phyloP scores from a whole-genome alignment of 2,888 invertebrate species.

The Apocheima hispidaria region DNA sequence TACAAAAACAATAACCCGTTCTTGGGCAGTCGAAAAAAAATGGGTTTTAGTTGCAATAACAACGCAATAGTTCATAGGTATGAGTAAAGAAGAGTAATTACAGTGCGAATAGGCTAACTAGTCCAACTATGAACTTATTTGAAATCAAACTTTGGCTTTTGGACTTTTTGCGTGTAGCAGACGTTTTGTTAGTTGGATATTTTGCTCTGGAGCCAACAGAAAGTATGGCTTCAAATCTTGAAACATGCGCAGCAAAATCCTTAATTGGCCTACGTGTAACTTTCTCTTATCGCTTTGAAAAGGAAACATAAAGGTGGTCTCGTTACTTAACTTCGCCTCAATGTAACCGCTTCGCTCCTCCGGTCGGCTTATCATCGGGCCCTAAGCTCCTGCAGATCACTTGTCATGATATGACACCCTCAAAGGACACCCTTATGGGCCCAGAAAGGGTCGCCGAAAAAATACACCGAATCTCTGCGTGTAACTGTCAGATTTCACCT shows the following conservation, averaged over 20 bases:
- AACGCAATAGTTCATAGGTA: too few relatives aligned
- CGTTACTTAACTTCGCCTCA: conserved; percentile 7
- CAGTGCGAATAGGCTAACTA: too few relatives aligned
- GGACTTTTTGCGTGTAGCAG: too few relatives aligned
- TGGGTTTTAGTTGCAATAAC: too few relatives aligned
- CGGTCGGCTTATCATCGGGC: conserved; percentile 31
- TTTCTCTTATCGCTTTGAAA: conserved; percentile 1
- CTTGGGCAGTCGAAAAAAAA: too few relatives aligned
- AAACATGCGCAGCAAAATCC: background rate
- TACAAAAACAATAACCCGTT: too few relatives aligned
- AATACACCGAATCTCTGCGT: conserved; percentile 33
- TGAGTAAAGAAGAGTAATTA: too few relatives aligned
- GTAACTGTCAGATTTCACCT: conserved; percentile 38
- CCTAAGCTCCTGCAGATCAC: conserved; percentile 43
- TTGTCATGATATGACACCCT: conserved; percentile 47
- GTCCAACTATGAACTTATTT: too few relatives aligned
- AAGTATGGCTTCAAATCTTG: too few relatives aligned
- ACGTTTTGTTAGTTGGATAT: too few relatives aligned
- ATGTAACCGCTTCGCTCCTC: conserved; percentile 23
- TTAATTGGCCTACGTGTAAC: background rate
- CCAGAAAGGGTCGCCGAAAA: conserved; percentile 39
- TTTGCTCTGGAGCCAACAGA: too few relatives aligned
- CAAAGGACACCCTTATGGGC: conserved; percentile 32
- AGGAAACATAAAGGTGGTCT: conserved; percentile 10
- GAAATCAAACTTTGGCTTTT: too few relatives aligned